Conservation (phyloP, 1,140 invertebrate genomes). For the Drosophila nasuta region DNA sequence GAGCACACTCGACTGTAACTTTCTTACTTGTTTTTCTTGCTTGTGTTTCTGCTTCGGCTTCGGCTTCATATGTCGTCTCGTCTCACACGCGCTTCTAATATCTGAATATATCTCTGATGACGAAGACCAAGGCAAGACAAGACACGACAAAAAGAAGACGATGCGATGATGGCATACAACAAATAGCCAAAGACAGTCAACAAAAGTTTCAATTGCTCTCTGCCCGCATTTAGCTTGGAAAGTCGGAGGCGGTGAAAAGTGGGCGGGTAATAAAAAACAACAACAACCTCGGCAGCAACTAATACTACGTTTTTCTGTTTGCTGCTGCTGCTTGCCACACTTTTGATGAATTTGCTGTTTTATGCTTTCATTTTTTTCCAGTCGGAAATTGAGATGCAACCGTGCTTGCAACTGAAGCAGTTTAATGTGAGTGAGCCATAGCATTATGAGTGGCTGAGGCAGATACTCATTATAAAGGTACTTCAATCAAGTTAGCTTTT, state of each 20-base stretch:
- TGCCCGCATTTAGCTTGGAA: constrained; percentile 48
- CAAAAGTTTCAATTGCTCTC: constrained; percentile 72
- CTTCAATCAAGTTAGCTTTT: constrained; percentile 54
- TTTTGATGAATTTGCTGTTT: constrained; percentile 77
- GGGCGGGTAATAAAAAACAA: constrained; percentile 42
- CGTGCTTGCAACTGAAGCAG: constrained; percentile 20
- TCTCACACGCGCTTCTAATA: constrained; percentile 78
- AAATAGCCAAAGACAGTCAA: constrained; percentile 32
- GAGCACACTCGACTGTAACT: too few species aligned
- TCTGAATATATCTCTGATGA: constrained; percentile 14
- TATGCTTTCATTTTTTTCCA: constrained; percentile 34
- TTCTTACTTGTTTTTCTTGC: too few species aligned
- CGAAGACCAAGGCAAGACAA: constrained; percentile 45
- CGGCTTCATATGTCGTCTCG: constrained; percentile 58
- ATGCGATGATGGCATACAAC: constrained; percentile 73
- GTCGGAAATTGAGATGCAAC: constrained; percentile 63
- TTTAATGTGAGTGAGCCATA: constrained; percentile 54
- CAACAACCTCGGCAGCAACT: constrained; percentile 32
- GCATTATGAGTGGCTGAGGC: constrained; percentile 53
- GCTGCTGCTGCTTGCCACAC: constrained; percentile 63
- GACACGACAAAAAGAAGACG: constrained; percentile 31
- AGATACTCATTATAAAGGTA: constrained; percentile 64
- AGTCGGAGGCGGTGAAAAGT: constrained; percentile 67
- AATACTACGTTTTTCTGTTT: constrained; percentile 39
- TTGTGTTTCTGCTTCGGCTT: constrained; percentile 4